Evolutionary conservation across 2,888 invertebrate species (phyloP).

Genomic region (Eilema griseolum): DNA sequence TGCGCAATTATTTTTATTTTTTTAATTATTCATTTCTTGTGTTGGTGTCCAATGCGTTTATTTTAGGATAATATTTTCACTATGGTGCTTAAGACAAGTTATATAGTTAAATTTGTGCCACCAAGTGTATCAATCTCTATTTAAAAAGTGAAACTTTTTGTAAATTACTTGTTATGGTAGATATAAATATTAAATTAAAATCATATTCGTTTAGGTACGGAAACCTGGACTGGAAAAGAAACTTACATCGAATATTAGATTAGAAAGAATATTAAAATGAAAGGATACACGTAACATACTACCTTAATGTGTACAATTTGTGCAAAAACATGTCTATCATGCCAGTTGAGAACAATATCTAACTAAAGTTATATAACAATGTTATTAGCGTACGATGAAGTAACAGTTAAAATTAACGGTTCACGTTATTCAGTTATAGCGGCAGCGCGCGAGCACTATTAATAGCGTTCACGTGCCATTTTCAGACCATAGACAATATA

Average conservation of each 20-base stretch:
- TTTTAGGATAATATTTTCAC: not conserved
- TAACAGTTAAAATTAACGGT: slow-evolving; percentile 47
- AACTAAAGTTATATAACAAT: slow-evolving; percentile 16
- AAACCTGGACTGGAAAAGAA: not conserved
- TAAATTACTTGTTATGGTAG: not conserved
- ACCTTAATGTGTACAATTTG: slow-evolving; percentile 36
- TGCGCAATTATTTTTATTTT: not conserved
- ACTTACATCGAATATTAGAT: not conserved
- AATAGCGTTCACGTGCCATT: not conserved
- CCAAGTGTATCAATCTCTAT: not conserved
- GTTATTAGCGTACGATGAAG: slow-evolving; percentile 34
- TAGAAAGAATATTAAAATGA: slow-evolving; percentile 32
- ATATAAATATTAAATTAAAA: not conserved
- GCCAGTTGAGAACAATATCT: slow-evolving; percentile 37
- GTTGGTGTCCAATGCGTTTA: not conserved
- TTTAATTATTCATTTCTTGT: not conserved
- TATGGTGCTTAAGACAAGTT: not conserved
- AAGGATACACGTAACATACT: not conserved
- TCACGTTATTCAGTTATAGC: slow-evolving; percentile 44
- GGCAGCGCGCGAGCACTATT: not conserved
- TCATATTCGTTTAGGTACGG: not conserved
- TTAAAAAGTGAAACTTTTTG: not conserved
- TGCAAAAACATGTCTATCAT: slow-evolving; percentile 47
- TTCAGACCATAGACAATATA: slow-evolving; percentile 1
- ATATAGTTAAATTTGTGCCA: not conserved